Evolutionary conservation across 2,888 invertebrate genomes (phyloP), one percentile per base, ranked within the genome.

Genomic region (Salpingus planirostris): DNA sequence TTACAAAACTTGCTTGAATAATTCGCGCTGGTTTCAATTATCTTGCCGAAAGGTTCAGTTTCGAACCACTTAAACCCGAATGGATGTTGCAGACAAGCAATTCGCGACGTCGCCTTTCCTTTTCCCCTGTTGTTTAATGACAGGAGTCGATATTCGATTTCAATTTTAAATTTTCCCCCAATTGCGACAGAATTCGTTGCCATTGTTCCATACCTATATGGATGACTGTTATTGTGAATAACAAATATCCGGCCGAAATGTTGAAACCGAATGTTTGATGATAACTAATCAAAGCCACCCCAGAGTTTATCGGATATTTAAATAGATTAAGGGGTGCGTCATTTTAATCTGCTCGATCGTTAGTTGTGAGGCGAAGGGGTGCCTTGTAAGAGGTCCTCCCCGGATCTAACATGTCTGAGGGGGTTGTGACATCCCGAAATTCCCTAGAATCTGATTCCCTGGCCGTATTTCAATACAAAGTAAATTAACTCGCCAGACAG

Each of bases 381-480:
- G 18, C 5, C 18, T 6, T 21, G 24, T n/a, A n/a, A n/a, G 14
- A 31, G 22, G 21, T 24, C 24, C 38, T 38, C 29, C 15, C 30
- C 28, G 28, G 31, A 31, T 27, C 38, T 36, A 14, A 43, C 41
- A 42, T 32, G 31, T 33, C 36, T 42, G 35, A 37, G 37, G 36
- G 31, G 33, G 36, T 34, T 36, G 40, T 42, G 32, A 40, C 38
- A 36, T 36, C 35, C 38, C 25, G 38, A 44, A 46, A 47, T 40
- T 44, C 40, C 42, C 41, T 31, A 36, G 43, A 47, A 46, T 49
- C 47, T 38, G 46, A 44, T 43, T 44, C 40, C 40, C 44, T 40
- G 44, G 45, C 42, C 43, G 46, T 50, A 50, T 50, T 50, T 46
- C 45, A 50, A 47, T 50, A 47, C 44, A 48, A 49, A 51, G 46